Evolutionary conservation across 1,140 invertebrate genomes (phyloP), one percentile per base, ranked within the genome.

Genomic region (Galendromus occidentalis): DNA sequence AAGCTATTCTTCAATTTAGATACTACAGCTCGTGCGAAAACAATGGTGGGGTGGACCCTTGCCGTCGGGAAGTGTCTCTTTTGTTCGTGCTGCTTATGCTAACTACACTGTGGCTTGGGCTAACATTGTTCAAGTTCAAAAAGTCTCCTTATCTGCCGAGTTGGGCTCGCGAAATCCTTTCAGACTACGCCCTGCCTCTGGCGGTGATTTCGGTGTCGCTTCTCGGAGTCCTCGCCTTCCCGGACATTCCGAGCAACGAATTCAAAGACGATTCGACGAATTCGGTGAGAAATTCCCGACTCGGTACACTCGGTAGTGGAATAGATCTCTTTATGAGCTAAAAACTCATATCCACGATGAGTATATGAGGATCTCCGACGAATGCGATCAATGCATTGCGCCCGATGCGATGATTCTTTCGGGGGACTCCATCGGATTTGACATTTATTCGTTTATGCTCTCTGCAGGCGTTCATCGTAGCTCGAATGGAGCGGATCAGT

Each of bases 121-220:
- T 59, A 5, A 59, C 51, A 25, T 59, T 59, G 51, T 59, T 5
- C 20, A 39, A 44, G 64, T 47, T 44, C 18, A 39, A 42, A 44
- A 30, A 42, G 18, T 77, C 76, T 39, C 78, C 79, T 18, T 80
- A 76, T 71, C 71, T 80, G 65, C 79, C 75, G 65, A 70, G 74
- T 18, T 70, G 72, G 7, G 75, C 77, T 55, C 70, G 79, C 12
- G 79, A 79, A 69, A 72, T 78, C 69, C 65, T 80, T 22, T 76
- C 79, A 14, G 79, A 80, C 69, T 80, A 79, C 69, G 76, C 79
- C 14, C 70, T 80, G 33, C 79, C 79, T 39, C 73, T 79, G 2
- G 72, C 77, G 29, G 79, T 80, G 6, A 66, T 80, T 0, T 69
- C 78, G 22, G 79, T 80, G 75, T 74, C 76, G 28, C 76, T 80